Percentiles rank a stretch among this genome's conserved stretches.
Conservation (phyloP, 2,888 invertebrate species). For the Tenthredo amoena region DNA sequence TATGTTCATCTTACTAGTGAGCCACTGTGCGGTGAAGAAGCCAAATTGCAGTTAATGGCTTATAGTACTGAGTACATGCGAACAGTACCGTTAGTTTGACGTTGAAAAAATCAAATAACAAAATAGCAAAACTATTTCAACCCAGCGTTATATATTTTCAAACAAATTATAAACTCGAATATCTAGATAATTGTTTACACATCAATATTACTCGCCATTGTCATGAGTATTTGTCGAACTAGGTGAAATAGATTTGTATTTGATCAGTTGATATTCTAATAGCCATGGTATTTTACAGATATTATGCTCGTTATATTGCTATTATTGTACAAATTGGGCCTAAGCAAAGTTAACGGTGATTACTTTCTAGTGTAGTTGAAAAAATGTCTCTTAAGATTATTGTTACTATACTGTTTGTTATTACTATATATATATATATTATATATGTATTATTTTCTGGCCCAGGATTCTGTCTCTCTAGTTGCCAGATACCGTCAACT, state of each 20-base stretch:
- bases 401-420: constrained; percentile 31
- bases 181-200: background rate
- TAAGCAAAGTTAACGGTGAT: constrained; percentile 32
- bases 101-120: background rate
- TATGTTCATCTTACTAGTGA: constrained; percentile 3
- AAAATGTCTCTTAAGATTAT: constrained; percentile 45
- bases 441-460: constrained; percentile 29
- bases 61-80: constrained; percentile 9
- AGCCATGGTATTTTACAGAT: constrained; percentile 24
- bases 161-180: background rate
- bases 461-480: constrained; percentile 24
- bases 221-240: background rate
- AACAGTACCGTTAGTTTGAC: constrained; percentile 5
- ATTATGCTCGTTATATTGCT: constrained; percentile 46
- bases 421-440: background rate
- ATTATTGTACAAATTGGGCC: constrained; percentile 46
- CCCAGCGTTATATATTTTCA: background rate
- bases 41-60: background rate
- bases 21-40: constrained; percentile 26
- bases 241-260: constrained; percentile 34
- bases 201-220: background rate
- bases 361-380: constrained; percentile 33
- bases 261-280: constrained; percentile 22
- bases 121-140: constrained; percentile 18
- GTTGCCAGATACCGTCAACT: constrained; percentile 39